Evolutionary conservation across 2,113 vertebrate species (phyloP).

Genomic region (Pipa parva): DNA sequence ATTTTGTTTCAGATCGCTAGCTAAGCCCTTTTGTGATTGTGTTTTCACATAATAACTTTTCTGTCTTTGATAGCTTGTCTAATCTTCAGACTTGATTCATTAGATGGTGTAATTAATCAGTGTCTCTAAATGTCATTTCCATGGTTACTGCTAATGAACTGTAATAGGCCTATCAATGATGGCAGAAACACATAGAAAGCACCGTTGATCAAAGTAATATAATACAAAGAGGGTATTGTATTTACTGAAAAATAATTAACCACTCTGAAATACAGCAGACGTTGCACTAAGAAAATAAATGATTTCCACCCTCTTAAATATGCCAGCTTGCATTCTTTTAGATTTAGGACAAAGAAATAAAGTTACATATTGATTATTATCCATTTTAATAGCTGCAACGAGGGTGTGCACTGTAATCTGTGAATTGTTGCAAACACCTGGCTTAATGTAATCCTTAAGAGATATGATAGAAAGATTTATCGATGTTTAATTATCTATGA

Average conservation of each 20-base stretch:
- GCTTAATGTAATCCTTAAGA: too few relatives aligned
- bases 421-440: too few relatives aligned
- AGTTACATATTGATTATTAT: not conserved
- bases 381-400: not conserved
- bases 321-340: not conserved
- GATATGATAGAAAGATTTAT: too few relatives aligned
- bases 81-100: constrained; percentile 42
- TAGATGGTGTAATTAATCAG: constrained; percentile 43
- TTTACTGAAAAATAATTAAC: constrained; percentile 7
- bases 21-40: constrained; percentile 31
- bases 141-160: constrained; percentile 42
- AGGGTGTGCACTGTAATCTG: too few relatives aligned
- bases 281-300: constrained; percentile 3
- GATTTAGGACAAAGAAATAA: not conserved
- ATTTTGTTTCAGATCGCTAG: constrained; percentile 16
- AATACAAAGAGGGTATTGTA: constrained; percentile 4
- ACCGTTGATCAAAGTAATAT: constrained; percentile 22
- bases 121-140: constrained; percentile 41
- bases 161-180: constrained; percentile 41
- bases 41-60: constrained; percentile 37
- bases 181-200: constrained; percentile 32
- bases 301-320: not conserved
- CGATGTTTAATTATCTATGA: too few relatives aligned
- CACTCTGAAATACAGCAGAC: not conserved
- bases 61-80: constrained; percentile 35